These are phyloP conservation scores for Porites lutea DNA, from an alignment of 64 coral and sea anemone genomes.

Conservation along the genomic window DNA sequence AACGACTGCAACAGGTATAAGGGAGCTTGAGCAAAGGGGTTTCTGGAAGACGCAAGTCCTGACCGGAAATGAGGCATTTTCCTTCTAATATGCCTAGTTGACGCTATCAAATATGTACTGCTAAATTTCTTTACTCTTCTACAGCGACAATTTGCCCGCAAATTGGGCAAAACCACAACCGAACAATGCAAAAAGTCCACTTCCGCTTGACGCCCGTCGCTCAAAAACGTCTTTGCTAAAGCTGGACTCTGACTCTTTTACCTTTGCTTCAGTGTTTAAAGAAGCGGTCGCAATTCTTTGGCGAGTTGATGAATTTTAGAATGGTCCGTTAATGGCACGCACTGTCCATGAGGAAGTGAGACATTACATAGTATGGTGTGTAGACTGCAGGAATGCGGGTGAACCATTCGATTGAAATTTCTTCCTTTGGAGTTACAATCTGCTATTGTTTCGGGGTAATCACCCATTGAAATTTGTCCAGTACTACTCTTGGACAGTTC, in stretches of 20 bases:
- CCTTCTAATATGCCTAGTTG: too few relatives aligned
- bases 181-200: too few relatives aligned
- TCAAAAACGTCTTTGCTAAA: too few relatives aligned
- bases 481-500: neutral
- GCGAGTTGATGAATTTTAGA: constrained; percentile 52
- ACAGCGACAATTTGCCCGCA: too few relatives aligned
- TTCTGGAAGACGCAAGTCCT: too few relatives aligned
- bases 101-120: too few relatives aligned
- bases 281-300: neutral
- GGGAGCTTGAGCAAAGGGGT: too few relatives aligned
- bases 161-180: too few relatives aligned
- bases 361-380: neutral
- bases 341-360: constrained; percentile 10
- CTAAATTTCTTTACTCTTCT: too few relatives aligned
- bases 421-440: neutral
- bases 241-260: neutral
- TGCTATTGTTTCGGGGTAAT: neutral
- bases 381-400: neutral
- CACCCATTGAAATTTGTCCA: neutral
- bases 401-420: neutral
- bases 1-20: too few relatives aligned
- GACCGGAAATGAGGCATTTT: too few relatives aligned
- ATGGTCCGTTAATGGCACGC: constrained; percentile 6
- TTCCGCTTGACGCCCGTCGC: too few relatives aligned
- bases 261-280: neutral